A percentile compares a stretch with the other conserved stretches of the same genome.
Conservation (phyloP, 2,888 invertebrate species). For the Scaptomyza parva region DNA sequence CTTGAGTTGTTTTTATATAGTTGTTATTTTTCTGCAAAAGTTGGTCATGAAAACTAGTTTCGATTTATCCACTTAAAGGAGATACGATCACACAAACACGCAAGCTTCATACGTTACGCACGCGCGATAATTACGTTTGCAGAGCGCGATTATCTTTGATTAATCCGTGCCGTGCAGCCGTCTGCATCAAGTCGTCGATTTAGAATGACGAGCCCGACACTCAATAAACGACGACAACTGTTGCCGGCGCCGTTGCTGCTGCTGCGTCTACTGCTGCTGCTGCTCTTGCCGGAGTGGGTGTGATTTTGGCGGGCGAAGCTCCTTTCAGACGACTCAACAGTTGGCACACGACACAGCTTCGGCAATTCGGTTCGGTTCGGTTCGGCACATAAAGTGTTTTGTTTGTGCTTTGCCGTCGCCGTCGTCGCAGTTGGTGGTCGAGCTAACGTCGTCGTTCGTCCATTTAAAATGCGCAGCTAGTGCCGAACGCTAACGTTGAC, state of each 20-base stretch:
- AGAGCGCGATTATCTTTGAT: slow-evolving; percentile 29
- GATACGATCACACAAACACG: slow-evolving; percentile 10
- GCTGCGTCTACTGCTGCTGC: slow-evolving; percentile 13
- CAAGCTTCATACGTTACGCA: slow-evolving; percentile 37
- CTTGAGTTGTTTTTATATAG: too few species aligned
- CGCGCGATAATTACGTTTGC: slow-evolving; percentile 43
- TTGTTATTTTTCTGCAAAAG: too few species aligned
- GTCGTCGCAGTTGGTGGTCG: slow-evolving; percentile 16
- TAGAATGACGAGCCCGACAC: slow-evolving; percentile 58
- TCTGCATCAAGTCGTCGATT: slow-evolving; percentile 70
- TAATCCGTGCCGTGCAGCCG: slow-evolving; percentile 58
- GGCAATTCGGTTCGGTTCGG: slow-evolving; percentile 21
- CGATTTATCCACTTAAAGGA: slow-evolving; percentile 42
- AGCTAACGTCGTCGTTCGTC: slow-evolving; percentile 18
- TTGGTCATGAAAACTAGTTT: slow-evolving; percentile 51
- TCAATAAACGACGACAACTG: slow-evolving; percentile 7
- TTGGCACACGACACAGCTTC: slow-evolving; percentile 47
- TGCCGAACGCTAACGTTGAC: slow-evolving; percentile 24
- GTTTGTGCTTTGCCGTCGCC: slow-evolving; percentile 5
- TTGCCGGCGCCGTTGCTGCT: slow-evolving; percentile 7
- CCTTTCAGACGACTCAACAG: slow-evolving; percentile 48
- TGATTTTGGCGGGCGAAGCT: slow-evolving; percentile 23
- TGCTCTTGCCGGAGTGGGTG: slow-evolving; percentile 30
- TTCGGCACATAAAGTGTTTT: slow-evolving; percentile 23
- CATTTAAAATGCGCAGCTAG: slow-evolving; percentile 55